Percentiles rank a stretch among this genome's conserved stretches.
Conservation (phyloP, 2,888 invertebrate genomes). For the Sussaba pulchella region DNA sequence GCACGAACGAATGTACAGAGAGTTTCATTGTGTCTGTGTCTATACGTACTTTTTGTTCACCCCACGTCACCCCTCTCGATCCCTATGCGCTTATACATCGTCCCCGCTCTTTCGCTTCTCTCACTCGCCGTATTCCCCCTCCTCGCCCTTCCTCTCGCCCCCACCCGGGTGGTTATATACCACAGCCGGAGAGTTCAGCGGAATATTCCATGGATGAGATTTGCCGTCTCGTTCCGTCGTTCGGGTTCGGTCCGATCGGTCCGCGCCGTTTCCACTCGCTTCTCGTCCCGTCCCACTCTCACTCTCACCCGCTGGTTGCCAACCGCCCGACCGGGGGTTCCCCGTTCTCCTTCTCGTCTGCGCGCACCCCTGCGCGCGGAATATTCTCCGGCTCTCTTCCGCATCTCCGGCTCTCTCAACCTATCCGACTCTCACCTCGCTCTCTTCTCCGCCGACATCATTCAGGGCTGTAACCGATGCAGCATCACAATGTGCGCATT, state of each 20-base stretch:
- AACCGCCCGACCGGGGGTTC: constrained; percentile 16
- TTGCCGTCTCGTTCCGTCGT: constrained; percentile 63
- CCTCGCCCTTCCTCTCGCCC: background rate
- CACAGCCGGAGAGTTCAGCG: constrained; percentile 69
- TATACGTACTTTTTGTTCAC: constrained; percentile 46
- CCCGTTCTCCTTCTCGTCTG: constrained; percentile 41
- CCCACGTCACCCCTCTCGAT: constrained; percentile 5
- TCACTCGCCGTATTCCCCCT: constrained; percentile 19
- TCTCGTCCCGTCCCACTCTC: constrained; percentile 1
- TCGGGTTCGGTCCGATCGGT: constrained; percentile 21
- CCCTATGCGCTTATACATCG: constrained; percentile 3
- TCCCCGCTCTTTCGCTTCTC: constrained; percentile 38
- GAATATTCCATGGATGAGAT: constrained; percentile 73
- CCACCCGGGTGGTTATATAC: background rate
- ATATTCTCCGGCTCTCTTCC: constrained; percentile 29
- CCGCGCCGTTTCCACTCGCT: constrained; percentile 24
- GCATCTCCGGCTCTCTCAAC: constrained; percentile 6
- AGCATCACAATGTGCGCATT: background rate
- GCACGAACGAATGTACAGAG: background rate
- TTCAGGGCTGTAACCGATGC: constrained; percentile 45
- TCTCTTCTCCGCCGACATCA: constrained; percentile 29
- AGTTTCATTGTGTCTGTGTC: constrained; percentile 25
- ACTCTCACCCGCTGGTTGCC: background rate
- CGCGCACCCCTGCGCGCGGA: constrained; percentile 53
- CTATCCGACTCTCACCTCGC: constrained; percentile 43